Evolutionary conservation across 2,888 invertebrate genomes (phyloP).

Genomic region (Harpagoxenus sublaevis): DNA sequence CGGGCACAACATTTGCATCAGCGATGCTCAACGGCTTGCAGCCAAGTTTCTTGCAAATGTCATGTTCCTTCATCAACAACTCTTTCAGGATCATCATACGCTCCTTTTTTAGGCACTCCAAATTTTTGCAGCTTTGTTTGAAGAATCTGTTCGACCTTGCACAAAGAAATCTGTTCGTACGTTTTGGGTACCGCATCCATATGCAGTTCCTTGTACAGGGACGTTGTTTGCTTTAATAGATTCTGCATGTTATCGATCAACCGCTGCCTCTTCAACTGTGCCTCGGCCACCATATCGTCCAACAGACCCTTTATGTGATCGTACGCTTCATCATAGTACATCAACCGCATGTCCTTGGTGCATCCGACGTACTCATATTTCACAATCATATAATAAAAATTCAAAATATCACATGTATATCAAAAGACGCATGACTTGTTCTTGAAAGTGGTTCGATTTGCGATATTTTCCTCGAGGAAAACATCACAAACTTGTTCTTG

Average conservation of each 20-base stretch:
- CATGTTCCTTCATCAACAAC: no score
- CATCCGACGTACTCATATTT: slow-evolving; percentile 70
- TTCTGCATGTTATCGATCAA: slow-evolving; percentile 88
- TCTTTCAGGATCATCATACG: slow-evolving; percentile 82
- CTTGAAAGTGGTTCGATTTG: no score
- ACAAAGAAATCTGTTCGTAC: slow-evolving; percentile 83
- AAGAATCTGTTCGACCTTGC: slow-evolving; percentile 84
- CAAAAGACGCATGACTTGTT: no score
- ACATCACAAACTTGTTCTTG: no score
- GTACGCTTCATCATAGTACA: slow-evolving; percentile 72
- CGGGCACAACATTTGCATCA: no score
- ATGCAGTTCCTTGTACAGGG: slow-evolving; percentile 77
- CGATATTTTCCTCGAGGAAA: no score
- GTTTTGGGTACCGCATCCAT: slow-evolving; percentile 72
- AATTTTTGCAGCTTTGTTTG: slow-evolving; percentile 86
- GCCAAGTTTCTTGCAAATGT: no score
- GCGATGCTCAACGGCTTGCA: no score
- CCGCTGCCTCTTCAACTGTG: slow-evolving; percentile 87
- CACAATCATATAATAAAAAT: no score
- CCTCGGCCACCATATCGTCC: slow-evolving; percentile 70
- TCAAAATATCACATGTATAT: no score
- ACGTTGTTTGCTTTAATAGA: slow-evolving; percentile 82
- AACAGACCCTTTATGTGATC: slow-evolving; percentile 24
- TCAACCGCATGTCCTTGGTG: slow-evolving; percentile 60
- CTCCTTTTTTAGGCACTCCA: slow-evolving; percentile 87